phyloP scores from a whole-genome alignment of 2,113 vertebrate species.

The Phoxinus phoxinus region DNA sequence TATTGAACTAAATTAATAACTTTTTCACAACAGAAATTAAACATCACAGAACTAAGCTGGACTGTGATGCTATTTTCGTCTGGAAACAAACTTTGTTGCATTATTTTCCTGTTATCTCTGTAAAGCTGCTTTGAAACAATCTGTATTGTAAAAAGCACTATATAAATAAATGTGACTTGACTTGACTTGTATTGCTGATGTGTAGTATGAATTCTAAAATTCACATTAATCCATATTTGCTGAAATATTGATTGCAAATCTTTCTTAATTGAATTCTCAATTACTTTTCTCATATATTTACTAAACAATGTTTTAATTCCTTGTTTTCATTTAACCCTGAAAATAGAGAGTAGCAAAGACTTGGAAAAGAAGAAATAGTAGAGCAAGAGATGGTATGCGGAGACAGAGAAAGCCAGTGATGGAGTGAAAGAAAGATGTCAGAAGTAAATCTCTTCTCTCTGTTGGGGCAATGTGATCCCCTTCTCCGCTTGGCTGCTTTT shows the following conservation, averaged over 20 bases:
- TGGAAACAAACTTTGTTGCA: too few species aligned
- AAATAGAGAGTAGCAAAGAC: not conserved
- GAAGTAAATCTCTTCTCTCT: slow-evolving; percentile 72
- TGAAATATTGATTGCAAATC: not conserved
- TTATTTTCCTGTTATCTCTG: too few species aligned
- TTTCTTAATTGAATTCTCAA: not conserved
- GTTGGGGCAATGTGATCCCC: slow-evolving; percentile 74
- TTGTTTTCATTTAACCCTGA: not conserved
- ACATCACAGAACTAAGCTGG: too few species aligned
- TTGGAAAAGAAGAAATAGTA: not conserved
- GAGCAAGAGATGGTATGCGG: not conserved
- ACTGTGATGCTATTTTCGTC: too few species aligned
- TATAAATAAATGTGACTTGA: too few species aligned
- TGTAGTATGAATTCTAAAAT: not conserved
- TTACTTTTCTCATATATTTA: not conserved
- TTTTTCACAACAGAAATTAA: too few species aligned
- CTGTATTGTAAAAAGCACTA: too few species aligned
- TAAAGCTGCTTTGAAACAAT: too few species aligned
- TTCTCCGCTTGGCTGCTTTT: slow-evolving; percentile 71
- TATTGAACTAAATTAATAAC: too few species aligned
- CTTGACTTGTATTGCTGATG: not conserved
- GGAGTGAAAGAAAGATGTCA: slow-evolving; percentile 43
- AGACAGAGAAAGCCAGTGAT: not conserved
- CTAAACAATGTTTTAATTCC: not conserved
- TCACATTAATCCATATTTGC: not conserved